Percentiles rank a stretch among this genome's conserved stretches.
These are phyloP conservation scores for Diuraphis noxia DNA, from an alignment of 1,140 invertebrate species.

Conservation along the genomic window DNA sequence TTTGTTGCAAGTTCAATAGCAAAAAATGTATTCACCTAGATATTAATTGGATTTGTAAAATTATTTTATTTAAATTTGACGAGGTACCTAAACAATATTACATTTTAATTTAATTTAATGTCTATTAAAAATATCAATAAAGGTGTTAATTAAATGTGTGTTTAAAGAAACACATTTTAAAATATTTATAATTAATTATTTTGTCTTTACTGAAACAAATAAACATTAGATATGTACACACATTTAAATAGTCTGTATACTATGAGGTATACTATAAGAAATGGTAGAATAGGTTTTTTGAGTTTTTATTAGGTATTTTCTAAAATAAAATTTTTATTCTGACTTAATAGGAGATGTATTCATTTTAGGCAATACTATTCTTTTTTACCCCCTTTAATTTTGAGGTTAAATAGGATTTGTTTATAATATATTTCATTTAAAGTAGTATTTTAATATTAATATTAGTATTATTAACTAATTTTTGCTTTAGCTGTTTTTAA, in stretches of 20 bases:
- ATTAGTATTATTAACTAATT: background rate
- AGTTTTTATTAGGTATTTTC: background rate
- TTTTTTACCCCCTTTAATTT: background rate
- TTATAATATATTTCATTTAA: background rate
- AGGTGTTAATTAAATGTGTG: no score
- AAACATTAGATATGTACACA: no score
- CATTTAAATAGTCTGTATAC: background rate
- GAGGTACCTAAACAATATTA: no score
- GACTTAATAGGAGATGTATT: background rate
- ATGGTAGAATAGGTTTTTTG: background rate
- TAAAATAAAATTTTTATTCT: background rate
- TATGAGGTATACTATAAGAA: fast-evolving
- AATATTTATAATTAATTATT: background rate
- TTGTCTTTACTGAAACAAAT: background rate
- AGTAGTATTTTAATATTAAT: background rate
- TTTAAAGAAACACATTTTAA: background rate
- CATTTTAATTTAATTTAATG: no score
- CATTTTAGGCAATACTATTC: background rate
- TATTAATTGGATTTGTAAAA: background rate
- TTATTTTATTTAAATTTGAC: background rate
- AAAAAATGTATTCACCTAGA: background rate
- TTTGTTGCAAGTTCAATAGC: background rate
- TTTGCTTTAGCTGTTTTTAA: background rate
- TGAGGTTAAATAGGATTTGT: background rate
- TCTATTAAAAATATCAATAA: background rate